Conservation (phyloP, 2,888 invertebrate genomes). For the Eupithecia exiguata region DNA sequence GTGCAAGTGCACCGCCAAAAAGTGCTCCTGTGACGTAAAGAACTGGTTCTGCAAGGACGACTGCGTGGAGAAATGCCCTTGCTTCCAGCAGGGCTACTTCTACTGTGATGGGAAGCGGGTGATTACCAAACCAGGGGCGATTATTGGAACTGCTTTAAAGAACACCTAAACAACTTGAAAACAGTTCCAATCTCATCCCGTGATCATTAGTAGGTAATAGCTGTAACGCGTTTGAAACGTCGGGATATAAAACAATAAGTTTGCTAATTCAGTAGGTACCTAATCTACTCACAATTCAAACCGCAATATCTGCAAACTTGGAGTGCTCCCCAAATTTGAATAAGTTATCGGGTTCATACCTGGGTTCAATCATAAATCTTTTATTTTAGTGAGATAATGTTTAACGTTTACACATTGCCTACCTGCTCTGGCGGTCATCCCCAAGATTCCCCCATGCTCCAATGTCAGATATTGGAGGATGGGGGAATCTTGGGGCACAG, state of each 20-base stretch:
- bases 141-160: background rate
- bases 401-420: too few relatives aligned
- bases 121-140: background rate
- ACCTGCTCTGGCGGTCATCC: background rate
- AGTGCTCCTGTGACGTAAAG: conserved; percentile 65
- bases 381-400: background rate
- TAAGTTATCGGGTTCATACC: background rate
- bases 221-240: background rate
- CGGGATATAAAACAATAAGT: background rate
- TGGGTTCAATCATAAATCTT: background rate
- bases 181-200: background rate
- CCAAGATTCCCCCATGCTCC: background rate
- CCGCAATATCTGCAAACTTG: too few relatives aligned
- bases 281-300: background rate
- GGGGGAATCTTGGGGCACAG: too few relatives aligned
- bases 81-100: conserved; percentile 66
- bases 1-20: conserved; percentile 63
- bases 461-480: background rate
- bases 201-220: background rate
- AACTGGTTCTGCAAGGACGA: conserved; percentile 68
- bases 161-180: background rate
- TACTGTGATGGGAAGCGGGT: conserved; percentile 74
- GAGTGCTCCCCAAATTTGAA: background rate
- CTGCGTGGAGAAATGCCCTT: conserved; percentile 69
- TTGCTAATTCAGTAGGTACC: background rate